Conservation (phyloP, 30 jellyfish, hydroid and myxozoan genomes). For the Aurelia aurita region DNA sequence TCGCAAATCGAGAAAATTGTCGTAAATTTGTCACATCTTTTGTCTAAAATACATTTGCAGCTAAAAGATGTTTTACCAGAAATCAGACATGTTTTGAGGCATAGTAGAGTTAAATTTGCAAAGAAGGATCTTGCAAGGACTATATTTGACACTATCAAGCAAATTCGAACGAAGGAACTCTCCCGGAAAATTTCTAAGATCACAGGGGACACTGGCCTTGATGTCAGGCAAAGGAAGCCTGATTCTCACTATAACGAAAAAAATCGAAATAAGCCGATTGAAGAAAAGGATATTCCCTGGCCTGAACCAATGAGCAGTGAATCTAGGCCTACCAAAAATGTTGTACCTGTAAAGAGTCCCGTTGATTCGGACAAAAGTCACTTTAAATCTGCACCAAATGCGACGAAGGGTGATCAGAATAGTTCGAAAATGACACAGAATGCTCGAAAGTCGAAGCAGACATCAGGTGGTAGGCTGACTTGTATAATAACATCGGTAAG, state of each 20-base stretch:
- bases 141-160: slow-evolving; percentile 33
- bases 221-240: not conserved
- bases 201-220: not conserved
- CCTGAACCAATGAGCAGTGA: not conserved
- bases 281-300: not conserved
- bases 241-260: not conserved
- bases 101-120: slow-evolving; percentile 28
- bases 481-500: slow-evolving; percentile 69
- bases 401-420: not conserved
- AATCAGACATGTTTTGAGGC: slow-evolving; percentile 36
- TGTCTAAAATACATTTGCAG: slow-evolving; percentile 32
- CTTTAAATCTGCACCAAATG: not conserved
- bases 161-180: slow-evolving; percentile 38
- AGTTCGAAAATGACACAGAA: slow-evolving; percentile 1
- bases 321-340: not conserved
- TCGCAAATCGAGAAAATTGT: slow-evolving; percentile 30
- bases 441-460: not conserved
- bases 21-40: slow-evolving; percentile 15
- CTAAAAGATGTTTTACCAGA: slow-evolving; percentile 78
- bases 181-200: slow-evolving; percentile 27
- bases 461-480: slow-evolving; percentile 50
- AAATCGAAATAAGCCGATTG: not conserved
- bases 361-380: not conserved
- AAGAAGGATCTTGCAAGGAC: slow-evolving; percentile 37
- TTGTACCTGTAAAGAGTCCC: not conserved